A percentile compares a stretch with the other conserved stretches of the same genome.
phyloP scores from a whole-genome alignment of 2,888 invertebrate species.

The Invenusta paracnida region DNA sequence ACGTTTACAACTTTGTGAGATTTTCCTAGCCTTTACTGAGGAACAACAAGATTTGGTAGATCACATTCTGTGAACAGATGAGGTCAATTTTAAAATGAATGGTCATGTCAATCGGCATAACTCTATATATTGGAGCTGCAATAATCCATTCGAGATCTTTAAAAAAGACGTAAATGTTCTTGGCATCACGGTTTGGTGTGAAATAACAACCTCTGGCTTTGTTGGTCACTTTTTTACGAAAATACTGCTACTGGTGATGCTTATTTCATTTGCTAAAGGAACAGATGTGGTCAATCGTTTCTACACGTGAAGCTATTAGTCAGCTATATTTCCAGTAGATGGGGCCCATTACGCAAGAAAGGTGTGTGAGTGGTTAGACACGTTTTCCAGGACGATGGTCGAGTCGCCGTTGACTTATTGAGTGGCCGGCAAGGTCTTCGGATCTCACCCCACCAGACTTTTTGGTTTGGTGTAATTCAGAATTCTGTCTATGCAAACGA shows the following conservation, averaged over 20 bases:
- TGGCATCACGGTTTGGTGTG: constrained; percentile 30
- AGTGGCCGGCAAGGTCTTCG: background rate
- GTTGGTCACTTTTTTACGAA: constrained; percentile 17
- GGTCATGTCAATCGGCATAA: constrained; percentile 37
- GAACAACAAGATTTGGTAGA: background rate
- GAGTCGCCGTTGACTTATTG: background rate
- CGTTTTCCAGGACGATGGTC: background rate
- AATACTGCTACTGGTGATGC: constrained; percentile 33
- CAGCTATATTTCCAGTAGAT: background rate
- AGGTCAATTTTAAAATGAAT: constrained; percentile 40
- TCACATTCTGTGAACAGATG: constrained; percentile 30
- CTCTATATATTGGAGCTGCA: constrained; percentile 6
- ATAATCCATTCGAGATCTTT: constrained; percentile 25
- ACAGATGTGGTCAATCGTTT: constrained; percentile 17
- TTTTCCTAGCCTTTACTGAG: background rate
- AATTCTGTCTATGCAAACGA: background rate
- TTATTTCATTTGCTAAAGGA: constrained; percentile 35
- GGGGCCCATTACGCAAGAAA: constrained; percentile 5
- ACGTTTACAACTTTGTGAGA: constrained; percentile 16
- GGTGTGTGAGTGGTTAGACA: background rate
- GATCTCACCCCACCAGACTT: background rate
- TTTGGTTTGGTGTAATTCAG: background rate
- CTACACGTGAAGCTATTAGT: background rate
- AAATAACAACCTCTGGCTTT: background rate
- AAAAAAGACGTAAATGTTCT: constrained; percentile 19